These are phyloP conservation scores for Poeciliopsis prolifica DNA, from an alignment of 2,113 vertebrate species.

Conservation along the genomic window DNA sequence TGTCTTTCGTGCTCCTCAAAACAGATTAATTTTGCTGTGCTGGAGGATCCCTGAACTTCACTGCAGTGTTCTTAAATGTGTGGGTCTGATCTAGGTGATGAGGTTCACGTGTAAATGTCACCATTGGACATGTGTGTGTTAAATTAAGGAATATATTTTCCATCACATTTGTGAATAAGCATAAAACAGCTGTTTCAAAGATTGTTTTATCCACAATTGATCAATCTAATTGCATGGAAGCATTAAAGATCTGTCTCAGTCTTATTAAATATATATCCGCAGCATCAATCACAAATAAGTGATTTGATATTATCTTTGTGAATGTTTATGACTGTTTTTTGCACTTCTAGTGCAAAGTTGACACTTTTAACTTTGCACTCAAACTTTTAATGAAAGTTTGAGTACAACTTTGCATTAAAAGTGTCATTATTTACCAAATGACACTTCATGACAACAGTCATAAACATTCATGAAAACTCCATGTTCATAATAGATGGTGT, in stretches of 20 bases:
- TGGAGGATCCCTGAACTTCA: conserved; percentile 26
- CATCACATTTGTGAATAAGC: neutral
- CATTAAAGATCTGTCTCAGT: neutral
- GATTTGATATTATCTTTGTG: no score
- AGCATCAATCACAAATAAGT: no score
- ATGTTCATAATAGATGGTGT: no score
- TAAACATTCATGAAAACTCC: no score
- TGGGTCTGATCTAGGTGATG: conserved; percentile 39
- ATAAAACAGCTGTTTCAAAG: no score
- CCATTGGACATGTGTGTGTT: neutral
- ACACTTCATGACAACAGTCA: no score
- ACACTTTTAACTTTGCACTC: no score
- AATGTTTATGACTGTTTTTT: no score
- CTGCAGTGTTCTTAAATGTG: conserved; percentile 28
- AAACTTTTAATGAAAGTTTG: no score
- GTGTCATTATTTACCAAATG: no score
- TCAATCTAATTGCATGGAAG: neutral
- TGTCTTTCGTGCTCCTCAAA: conserved; percentile 54
- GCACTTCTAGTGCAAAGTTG: no score
- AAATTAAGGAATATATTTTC: conserved; percentile 17
- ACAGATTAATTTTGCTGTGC: conserved; percentile 23
- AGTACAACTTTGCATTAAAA: no score
- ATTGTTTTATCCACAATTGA: neutral
- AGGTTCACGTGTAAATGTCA: conserved; percentile 23
- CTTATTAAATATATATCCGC: neutral